Conservation (phyloP, 2,888 invertebrate genomes). For the Synergus japonicus region DNA sequence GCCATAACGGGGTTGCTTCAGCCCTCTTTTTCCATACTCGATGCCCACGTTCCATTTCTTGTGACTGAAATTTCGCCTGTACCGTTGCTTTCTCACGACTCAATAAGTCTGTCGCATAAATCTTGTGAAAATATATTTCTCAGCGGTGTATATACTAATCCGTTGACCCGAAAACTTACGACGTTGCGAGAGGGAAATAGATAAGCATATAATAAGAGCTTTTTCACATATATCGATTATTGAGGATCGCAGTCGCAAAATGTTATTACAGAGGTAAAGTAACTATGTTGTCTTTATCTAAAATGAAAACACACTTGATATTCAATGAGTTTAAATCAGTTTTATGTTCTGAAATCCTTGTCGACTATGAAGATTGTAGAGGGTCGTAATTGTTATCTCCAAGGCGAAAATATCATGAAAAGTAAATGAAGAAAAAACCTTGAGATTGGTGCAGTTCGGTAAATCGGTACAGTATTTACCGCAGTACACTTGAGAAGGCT, state of each 20-base stretch:
- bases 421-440: conserved; percentile 24
- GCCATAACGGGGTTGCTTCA: conserved; percentile 61
- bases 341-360: conserved; percentile 7
- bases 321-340: not conserved
- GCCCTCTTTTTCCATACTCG: not conserved
- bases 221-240: conserved; percentile 32
- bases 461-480: conserved; percentile 4
- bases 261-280: not conserved
- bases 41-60: not conserved
- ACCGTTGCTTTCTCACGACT: conserved; percentile 16
- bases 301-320: not conserved
- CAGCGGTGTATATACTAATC: not conserved
- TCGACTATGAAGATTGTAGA: not conserved
- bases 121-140: not conserved
- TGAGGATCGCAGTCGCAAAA: not conserved
- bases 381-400: conserved; percentile 29
- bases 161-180: conserved; percentile 21
- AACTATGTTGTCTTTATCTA: not conserved
- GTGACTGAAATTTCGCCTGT: conserved; percentile 8
- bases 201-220: conserved; percentile 20
- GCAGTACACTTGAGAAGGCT: conserved; percentile 11
- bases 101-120: conserved; percentile 19
- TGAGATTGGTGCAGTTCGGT: conserved; percentile 3
- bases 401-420: conserved; percentile 30
- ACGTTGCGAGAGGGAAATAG: conserved; percentile 7